These are phyloP conservation scores for Copidosoma floridanum DNA, from an alignment of 1,140 invertebrate species.

Conservation along the genomic window DNA sequence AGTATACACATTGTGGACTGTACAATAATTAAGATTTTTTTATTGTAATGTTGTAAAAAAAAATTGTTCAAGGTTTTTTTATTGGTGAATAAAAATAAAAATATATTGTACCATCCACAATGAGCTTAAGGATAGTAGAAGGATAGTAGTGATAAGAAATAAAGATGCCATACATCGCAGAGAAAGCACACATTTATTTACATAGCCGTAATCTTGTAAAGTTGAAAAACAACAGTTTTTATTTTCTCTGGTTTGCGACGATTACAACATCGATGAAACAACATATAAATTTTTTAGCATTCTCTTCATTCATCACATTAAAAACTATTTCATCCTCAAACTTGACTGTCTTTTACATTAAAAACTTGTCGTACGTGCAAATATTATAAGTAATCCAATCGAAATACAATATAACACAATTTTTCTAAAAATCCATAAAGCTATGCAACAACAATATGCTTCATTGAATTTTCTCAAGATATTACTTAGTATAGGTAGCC, in stretches of 20 bases:
- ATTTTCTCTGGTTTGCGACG: not conserved
- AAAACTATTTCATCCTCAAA: conserved; percentile 5
- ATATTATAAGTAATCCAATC: not conserved
- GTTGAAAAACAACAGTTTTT: conserved; percentile 13
- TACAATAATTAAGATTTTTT: too few relatives aligned
- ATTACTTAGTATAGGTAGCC: too few relatives aligned
- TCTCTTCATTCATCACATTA: conserved; percentile 3
- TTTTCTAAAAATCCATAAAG: too few relatives aligned
- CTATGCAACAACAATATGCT: too few relatives aligned
- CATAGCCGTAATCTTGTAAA: conserved; percentile 13
- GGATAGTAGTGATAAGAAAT: conserved; percentile 21
- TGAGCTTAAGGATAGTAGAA: conserved; percentile 6
- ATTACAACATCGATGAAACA: conserved; percentile 18
- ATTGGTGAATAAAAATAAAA: too few relatives aligned
- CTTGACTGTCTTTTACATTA: not conserved
- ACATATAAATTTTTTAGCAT: conserved; percentile 10
- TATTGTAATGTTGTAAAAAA: too few relatives aligned
- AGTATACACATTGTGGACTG: too few relatives aligned
- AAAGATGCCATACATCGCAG: conserved; percentile 11
- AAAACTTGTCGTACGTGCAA: not conserved
- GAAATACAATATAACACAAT: too few relatives aligned
- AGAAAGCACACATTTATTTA: conserved; percentile 28
- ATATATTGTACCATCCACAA: too few relatives aligned
- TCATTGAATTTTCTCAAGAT: too few relatives aligned
- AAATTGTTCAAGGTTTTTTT: too few relatives aligned